A percentile compares a stretch with the other conserved stretches of the same genome.
Evolutionary conservation across 2,113 vertebrate genomes (phyloP).

Genomic region (Onychorhynchus coronatus): DNA sequence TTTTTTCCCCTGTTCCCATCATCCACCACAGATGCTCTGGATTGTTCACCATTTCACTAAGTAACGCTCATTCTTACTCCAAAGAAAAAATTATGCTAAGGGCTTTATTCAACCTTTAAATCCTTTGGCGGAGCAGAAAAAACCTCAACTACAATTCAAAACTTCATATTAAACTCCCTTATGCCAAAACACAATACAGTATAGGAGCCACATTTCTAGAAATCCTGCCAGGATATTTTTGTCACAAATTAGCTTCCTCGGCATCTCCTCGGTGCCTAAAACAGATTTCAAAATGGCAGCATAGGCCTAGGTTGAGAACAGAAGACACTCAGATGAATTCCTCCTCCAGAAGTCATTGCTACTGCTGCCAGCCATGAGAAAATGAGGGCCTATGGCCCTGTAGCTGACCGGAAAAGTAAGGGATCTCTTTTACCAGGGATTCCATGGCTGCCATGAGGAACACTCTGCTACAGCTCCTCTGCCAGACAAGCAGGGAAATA

Average conservation of each 20-base stretch:
- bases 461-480: not conserved
- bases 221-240: not conserved
- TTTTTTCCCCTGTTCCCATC: not conserved
- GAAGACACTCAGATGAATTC: not conserved
- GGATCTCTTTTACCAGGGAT: not conserved
- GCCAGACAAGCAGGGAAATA: not conserved
- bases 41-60: not conserved
- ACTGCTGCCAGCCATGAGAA: not conserved
- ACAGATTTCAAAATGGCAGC: not conserved
- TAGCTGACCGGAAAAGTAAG: not conserved
- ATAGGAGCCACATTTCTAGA: not conserved
- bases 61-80: not conserved
- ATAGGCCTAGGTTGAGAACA: not conserved
- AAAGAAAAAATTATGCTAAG: not conserved
- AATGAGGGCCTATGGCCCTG: fast-evolving
- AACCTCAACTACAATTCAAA: not conserved
- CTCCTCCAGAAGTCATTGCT: not conserved
- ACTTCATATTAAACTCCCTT: not conserved
- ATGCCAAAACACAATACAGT: not conserved
- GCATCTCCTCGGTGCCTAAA: not conserved
- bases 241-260: not conserved
- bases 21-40: not conserved
- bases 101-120: not conserved
- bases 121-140: not conserved
- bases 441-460: not conserved